phyloP scores from a whole-genome alignment of 2,113 vertebrate genomes.

The human region GRCh38 chr2:32501001-32501500 shows the following conservation, averaged over 20 bases:
- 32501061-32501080: background rate
- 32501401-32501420: background rate
- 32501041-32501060: background rate
- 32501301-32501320: background rate
- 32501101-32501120: constrained; percentile 17
- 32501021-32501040: constrained; percentile 22
- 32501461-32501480: background rate
- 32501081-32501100: background rate
- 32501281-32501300: background rate
- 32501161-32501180: background rate
- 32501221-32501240: background rate
- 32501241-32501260: background rate
- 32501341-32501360: background rate
- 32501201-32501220: background rate
- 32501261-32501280: background rate
- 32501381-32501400: background rate
- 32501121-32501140: background rate
- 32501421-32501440: background rate
- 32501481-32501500: background rate
- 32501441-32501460: background rate
- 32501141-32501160: background rate
- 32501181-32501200: background rate
- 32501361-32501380: background rate
- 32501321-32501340: background rate
- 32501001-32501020: background rate